Evolutionary conservation across 2,113 vertebrate species (phyloP).

Genomic region (Marcusenius ussheri): DNA sequence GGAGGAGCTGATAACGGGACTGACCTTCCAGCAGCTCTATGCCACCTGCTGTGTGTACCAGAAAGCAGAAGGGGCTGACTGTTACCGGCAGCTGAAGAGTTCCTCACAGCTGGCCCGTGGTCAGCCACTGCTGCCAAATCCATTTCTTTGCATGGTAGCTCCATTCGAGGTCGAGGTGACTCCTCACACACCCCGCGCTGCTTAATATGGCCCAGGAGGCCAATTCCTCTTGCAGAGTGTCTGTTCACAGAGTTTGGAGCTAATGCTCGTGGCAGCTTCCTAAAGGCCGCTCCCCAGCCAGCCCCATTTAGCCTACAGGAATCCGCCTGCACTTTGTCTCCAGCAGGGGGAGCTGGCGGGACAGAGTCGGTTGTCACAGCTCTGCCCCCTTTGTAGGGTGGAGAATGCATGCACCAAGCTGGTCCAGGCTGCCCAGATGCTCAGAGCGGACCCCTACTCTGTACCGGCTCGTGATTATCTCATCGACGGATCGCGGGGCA

Average conservation of each 20-base stretch:
- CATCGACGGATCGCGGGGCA: constrained; percentile 93
- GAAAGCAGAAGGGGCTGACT: not conserved
- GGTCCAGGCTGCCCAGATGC: constrained; percentile 90
- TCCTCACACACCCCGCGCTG: not conserved
- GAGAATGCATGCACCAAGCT: constrained; percentile 93
- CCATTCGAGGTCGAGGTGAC: not conserved
- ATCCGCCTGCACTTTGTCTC: not conserved
- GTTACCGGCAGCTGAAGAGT: not conserved
- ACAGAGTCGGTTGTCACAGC: not conserved
- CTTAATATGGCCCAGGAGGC: not conserved
- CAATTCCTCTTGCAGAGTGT: not conserved
- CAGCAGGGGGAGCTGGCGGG: not conserved
- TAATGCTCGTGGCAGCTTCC: not conserved
- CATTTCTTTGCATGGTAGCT: not conserved
- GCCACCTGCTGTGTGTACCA: not conserved
- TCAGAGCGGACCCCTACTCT: constrained; percentile 90
- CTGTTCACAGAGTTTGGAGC: not conserved
- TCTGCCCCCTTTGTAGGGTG: constrained; percentile 62
- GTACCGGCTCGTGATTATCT: constrained; percentile 96
- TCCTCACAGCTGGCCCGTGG: not conserved
- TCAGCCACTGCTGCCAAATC: not conserved
- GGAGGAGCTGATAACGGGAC: not conserved
- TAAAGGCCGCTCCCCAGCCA: not conserved
- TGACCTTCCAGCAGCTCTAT: not conserved
- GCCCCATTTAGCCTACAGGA: not conserved